Evolutionary conservation across 2,797 vertebrate species (phyloP), one percentile per base, ranked within the genome.

Genomic region (Sebastes taczanowskii): DNA sequence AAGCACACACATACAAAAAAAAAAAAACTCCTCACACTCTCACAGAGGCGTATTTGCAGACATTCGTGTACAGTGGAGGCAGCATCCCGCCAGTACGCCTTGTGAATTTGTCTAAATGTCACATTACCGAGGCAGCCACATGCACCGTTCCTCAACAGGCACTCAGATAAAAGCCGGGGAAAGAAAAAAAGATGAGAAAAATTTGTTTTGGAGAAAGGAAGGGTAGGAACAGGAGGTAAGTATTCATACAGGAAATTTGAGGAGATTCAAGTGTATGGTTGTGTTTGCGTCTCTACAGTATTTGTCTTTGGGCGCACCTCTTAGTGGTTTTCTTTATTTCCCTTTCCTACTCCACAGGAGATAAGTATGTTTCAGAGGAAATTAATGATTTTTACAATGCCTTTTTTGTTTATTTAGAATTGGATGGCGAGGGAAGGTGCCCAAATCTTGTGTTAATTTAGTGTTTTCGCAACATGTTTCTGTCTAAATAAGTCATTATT

Each of bases 71-170:
- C 73, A 71, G 83, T 60, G 71, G 72, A 84, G 76, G 72, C 85
- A 77, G 81, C 65, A 46, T 85, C 88, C 32, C 4, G 14, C 68
- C 22, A 62, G 46, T 72, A 79, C 1, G 67, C 75, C 76, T 66
- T 3, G 66, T 70, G 88, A 91, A 87, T 90, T 86, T 88, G 86
- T 88, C 82, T 85, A 87, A 92, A 92, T 91, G 92, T 92, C 86
- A 89, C 74, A 82, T 85, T 83, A 86, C 69, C 35, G 81, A 92
- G 62, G 78, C 86, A 89, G 68, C 79, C 84, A 65, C 85, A 81
- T 79, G 80, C n/a, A 10, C 81, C 78, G 85, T 74, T 73, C 78
- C 85, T 82, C 61, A 80, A 78, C 77, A 89, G 73, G 58, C 63
- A 89, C 72, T 46, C 82, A 81, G 83, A 88, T 89, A 72, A 87